phyloP scores from a whole-genome alignment of 2,113 vertebrate species.

The Australoheros scitulus region DNA sequence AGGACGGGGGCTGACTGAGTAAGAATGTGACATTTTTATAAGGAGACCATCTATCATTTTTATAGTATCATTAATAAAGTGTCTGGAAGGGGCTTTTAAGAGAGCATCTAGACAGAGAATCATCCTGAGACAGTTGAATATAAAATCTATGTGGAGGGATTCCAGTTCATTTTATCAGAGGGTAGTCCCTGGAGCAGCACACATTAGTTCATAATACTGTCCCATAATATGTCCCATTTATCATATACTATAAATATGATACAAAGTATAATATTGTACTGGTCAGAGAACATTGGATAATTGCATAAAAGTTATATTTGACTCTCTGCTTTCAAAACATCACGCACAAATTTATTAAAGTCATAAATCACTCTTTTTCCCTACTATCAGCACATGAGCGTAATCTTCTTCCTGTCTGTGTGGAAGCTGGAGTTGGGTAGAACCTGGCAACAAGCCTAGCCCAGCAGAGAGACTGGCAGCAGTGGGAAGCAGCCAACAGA shows the following conservation, averaged over 20 bases:
- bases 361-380: slow-evolving; percentile 4
- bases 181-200: not conserved
- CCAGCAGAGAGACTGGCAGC: not conserved
- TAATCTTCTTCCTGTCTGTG: not conserved
- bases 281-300: not conserved
- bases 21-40: slow-evolving; percentile 74
- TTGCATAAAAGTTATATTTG: not conserved
- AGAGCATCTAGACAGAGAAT: slow-evolving; percentile 40
- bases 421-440: not conserved
- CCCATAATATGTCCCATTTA: not conserved
- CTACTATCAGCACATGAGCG: not conserved
- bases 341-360: slow-evolving; percentile 26
- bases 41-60: slow-evolving; percentile 71
- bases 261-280: not conserved
- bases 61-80: slow-evolving; percentile 76
- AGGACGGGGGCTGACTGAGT: slow-evolving; percentile 40
- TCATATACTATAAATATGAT: slow-evolving; percentile 1
- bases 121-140: slow-evolving; percentile 24
- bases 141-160: not conserved
- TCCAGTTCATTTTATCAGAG: slow-evolving; percentile 5
- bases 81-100: slow-evolving; percentile 59
- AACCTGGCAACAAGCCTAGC: not conserved
- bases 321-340: not conserved
- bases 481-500: not conserved
- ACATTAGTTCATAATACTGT: not conserved